phyloP scores from a whole-genome alignment of 2,888 invertebrate genomes.

The Microplitis manilae region DNA sequence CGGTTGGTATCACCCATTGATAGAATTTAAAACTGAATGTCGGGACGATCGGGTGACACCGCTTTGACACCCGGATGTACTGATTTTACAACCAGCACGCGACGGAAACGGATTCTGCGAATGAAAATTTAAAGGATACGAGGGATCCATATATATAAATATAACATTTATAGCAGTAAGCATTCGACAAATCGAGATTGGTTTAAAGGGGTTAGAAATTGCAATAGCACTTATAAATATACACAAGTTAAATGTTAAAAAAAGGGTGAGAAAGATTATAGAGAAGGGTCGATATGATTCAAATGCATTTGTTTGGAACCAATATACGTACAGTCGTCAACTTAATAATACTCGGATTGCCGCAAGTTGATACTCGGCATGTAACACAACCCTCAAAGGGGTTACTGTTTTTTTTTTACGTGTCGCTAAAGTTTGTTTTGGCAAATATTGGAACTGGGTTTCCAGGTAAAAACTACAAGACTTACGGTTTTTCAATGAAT shows the following conservation, averaged over 20 bases:
- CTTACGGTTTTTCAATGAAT: conserved; percentile 48
- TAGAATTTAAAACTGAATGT: conserved; percentile 70
- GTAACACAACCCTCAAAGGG: conserved; percentile 50
- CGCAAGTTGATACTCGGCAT: conserved; percentile 42
- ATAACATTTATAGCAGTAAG: not conserved
- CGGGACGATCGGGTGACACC: conserved; percentile 64
- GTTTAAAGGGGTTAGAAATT: conserved; percentile 7
- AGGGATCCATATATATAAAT: conserved; percentile 18
- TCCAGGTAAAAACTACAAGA: conserved; percentile 55
- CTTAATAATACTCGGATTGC: conserved; percentile 55
- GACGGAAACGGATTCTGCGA: conserved; percentile 69
- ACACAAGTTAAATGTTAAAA: not conserved
- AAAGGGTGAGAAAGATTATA: conserved; percentile 13
- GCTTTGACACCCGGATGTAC: conserved; percentile 71
- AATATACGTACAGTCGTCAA: conserved; percentile 37
- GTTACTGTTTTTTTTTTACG: conserved; percentile 40
- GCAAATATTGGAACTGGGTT: conserved; percentile 51
- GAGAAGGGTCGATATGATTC: conserved; percentile 18
- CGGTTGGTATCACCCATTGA: conserved; percentile 70
- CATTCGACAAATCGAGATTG: conserved; percentile 11
- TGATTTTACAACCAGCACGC: conserved; percentile 71
- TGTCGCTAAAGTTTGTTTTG: not conserved
- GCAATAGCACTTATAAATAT: not conserved
- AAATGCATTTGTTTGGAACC: conserved; percentile 26
- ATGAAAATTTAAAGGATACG: conserved; percentile 67